These are phyloP conservation scores for Phortica okadai DNA, from an alignment of 2,888 invertebrate genomes.

Conservation along the genomic window DNA sequence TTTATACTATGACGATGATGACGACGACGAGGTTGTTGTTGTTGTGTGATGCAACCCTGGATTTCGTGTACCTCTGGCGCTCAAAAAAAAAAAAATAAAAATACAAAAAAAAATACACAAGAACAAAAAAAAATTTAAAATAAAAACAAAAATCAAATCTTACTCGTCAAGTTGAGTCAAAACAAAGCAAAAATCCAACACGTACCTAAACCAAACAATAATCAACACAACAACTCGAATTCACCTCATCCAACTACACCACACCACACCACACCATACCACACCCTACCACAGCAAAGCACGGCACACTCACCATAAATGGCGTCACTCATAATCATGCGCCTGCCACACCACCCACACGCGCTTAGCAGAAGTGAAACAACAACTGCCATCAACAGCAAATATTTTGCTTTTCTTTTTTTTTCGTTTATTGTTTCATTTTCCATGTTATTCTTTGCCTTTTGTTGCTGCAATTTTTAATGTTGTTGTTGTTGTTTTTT, in stretches of 20 bases:
- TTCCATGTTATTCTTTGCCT: slow-evolving; percentile 27
- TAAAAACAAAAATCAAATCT: neutral
- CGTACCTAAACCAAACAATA: slow-evolving; percentile 12
- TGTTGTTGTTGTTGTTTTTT: slow-evolving; percentile 45
- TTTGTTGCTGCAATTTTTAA: slow-evolving; percentile 50
- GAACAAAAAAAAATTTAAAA: slow-evolving; percentile 10
- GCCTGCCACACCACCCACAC: slow-evolving; percentile 32
- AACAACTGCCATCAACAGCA: slow-evolving; percentile 51
- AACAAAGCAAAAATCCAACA: neutral
- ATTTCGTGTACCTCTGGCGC: slow-evolving; percentile 74
- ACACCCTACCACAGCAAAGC: slow-evolving; percentile 7
- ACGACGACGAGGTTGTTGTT: slow-evolving; percentile 35
- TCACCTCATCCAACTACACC: slow-evolving; percentile 1
- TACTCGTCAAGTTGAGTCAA: neutral
- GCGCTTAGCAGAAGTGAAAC: slow-evolving; percentile 37
- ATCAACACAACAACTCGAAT: slow-evolving; percentile 38
- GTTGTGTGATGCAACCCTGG: slow-evolving; percentile 75
- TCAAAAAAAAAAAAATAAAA: slow-evolving; percentile 43
- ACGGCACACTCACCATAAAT: neutral
- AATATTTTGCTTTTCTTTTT: slow-evolving; percentile 14
- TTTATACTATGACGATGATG: neutral
- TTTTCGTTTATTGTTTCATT: neutral
- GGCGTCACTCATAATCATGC: neutral
- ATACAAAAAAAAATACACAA: neutral
- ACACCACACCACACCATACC: neutral